These are phyloP conservation scores for Hoplias malabaricus DNA, from an alignment of 2,113 vertebrate genomes.

Conservation along the genomic window DNA sequence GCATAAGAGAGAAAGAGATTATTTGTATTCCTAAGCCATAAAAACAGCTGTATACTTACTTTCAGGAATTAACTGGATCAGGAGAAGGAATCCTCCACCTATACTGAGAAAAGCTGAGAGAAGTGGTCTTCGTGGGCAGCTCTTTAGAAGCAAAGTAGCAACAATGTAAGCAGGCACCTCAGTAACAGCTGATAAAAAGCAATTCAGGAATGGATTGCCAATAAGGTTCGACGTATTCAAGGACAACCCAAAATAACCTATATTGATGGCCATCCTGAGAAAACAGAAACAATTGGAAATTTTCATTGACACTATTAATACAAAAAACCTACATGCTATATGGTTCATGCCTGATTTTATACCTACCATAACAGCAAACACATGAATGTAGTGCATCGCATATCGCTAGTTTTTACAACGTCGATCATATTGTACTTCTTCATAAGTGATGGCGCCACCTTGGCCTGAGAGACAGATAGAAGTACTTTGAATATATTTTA, in stretches of 20 bases:
- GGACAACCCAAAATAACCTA: conserved; percentile 92
- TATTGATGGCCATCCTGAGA: conserved; percentile 73
- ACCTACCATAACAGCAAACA: conserved; percentile 87
- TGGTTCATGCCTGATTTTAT: background rate
- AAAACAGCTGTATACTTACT: conserved; percentile 64
- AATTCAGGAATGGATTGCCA: conserved; percentile 86
- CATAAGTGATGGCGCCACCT: background rate
- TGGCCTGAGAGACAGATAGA: conserved; percentile 9
- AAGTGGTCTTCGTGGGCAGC: conserved; percentile 78
- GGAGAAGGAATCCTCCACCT: conserved; percentile 88
- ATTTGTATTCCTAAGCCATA: no score
- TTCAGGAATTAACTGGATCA: conserved; percentile 86
- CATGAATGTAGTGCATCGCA: conserved; percentile 84
- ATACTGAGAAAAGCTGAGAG: conserved; percentile 79
- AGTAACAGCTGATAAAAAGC: conserved; percentile 81
- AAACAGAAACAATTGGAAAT: background rate
- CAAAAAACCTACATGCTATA: background rate
- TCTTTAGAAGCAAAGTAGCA: conserved; percentile 80
- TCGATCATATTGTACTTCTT: conserved; percentile 80
- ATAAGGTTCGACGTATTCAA: conserved; percentile 90
- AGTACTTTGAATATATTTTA: background rate
- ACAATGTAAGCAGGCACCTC: conserved; percentile 87
- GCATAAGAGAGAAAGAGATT: no score
- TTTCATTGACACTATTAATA: no score
- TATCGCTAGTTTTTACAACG: conserved; percentile 80